Evolutionary conservation across 2,797 vertebrate genomes (phyloP).

Genomic region (Brotula barbata): DNA sequence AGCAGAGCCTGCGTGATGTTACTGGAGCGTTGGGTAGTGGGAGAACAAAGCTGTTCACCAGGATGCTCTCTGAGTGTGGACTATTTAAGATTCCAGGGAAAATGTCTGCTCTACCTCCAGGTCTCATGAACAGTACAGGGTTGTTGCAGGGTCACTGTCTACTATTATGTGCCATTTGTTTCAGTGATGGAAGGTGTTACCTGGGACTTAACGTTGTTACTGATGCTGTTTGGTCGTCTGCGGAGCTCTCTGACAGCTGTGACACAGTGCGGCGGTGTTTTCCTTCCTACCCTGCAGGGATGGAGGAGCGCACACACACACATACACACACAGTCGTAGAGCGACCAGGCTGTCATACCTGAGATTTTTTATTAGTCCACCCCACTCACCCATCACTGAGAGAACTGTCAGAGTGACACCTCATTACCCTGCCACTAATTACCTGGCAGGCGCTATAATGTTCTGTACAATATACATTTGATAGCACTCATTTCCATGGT

Average conservation of each 20-base stretch:
- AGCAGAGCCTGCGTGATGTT: constrained; percentile 27
- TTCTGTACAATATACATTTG: constrained; percentile 52
- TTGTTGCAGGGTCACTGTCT: constrained; percentile 16
- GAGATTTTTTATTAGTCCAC: constrained; percentile 48
- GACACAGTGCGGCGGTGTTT: constrained; percentile 45
- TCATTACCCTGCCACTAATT: constrained; percentile 70
- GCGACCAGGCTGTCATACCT: constrained; percentile 43
- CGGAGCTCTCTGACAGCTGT: constrained; percentile 45
- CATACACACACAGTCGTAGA: too few relatives aligned
- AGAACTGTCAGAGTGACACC: constrained; percentile 57
- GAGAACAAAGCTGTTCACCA: constrained; percentile 14
- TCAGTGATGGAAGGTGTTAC: constrained; percentile 19
- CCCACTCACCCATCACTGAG: constrained; percentile 37
- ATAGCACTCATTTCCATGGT: constrained; percentile 43
- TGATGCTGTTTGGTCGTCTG: constrained; percentile 31
- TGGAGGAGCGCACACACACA: constrained; percentile 29
- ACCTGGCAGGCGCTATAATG: constrained; percentile 45
- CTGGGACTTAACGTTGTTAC: constrained; percentile 4
- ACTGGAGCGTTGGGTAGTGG: constrained; percentile 11
- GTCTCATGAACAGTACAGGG: constrained; percentile 2
- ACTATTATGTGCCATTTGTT: constrained; percentile 13
- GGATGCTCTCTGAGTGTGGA: constrained; percentile 15
- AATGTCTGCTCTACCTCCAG: constrained; percentile 26
- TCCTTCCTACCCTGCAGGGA: constrained; percentile 25
- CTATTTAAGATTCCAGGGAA: background rate